Percentiles rank a stretch among this genome's conserved stretches.
These are phyloP conservation scores for Fratercula arctica DNA, from an alignment of 2,797 vertebrate genomes.

Conservation along the genomic window DNA sequence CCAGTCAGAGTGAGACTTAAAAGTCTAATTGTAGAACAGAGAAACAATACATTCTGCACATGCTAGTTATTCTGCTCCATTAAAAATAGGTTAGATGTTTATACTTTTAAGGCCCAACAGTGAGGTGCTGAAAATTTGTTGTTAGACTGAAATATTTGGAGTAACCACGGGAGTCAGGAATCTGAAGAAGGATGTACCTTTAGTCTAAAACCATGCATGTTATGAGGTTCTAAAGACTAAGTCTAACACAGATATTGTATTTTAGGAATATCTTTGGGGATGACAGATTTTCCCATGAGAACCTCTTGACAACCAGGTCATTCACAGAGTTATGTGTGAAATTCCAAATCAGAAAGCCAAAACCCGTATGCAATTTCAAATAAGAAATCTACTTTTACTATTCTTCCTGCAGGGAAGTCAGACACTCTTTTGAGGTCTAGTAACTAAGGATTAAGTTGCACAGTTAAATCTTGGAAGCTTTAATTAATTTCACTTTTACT, in stretches of 20 bases:
- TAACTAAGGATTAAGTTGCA: neutral
- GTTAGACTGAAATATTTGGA: neutral
- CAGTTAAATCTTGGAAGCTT: neutral
- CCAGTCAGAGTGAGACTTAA: conserved; percentile 12
- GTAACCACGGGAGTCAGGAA: neutral
- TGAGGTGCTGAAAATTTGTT: neutral
- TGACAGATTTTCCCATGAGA: neutral
- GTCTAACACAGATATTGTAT: neutral
- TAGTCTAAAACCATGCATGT: neutral
- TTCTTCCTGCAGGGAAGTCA: neutral
- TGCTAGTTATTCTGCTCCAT: neutral
- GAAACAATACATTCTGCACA: neutral
- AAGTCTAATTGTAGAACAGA: neutral
- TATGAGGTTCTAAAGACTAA: neutral
- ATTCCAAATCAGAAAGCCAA: neutral
- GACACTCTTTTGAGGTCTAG: neutral
- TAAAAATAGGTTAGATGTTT: neutral
- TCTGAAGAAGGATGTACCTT: neutral
- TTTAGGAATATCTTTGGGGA: neutral
- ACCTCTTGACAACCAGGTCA: neutral
- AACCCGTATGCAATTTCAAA: neutral
- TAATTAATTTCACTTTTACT: neutral
- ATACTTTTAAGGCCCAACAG: neutral
- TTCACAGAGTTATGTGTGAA: neutral
- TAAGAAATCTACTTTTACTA: neutral